Conservation (phyloP, 2,113 vertebrate species). For the Anthoscopus minutus region DNA sequence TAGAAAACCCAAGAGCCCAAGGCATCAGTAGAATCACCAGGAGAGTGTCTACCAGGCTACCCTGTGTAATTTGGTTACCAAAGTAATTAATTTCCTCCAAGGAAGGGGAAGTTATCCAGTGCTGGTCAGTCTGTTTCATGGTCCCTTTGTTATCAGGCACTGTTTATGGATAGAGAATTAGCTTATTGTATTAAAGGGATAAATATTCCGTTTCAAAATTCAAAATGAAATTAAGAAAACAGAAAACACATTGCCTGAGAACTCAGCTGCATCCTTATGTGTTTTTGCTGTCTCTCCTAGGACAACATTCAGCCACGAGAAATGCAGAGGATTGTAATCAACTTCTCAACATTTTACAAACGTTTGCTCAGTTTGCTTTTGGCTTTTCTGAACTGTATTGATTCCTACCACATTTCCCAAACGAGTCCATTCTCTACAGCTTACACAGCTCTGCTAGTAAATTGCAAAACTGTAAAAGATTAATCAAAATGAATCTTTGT, state of each 20-base stretch:
- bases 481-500: background rate
- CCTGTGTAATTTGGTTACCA: background rate
- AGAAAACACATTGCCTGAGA: background rate
- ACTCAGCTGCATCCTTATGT: background rate
- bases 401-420: accelerated
- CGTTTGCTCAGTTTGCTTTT: background rate
- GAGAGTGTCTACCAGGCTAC: background rate
- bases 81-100: background rate
- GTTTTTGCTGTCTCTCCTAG: background rate
- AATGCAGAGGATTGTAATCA: background rate
- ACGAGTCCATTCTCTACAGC: background rate
- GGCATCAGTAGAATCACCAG: background rate
- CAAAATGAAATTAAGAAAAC: background rate
- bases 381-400: background rate
- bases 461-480: background rate
- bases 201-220: background rate
- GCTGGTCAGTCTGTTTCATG: background rate
- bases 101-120: background rate
- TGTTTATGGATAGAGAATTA: background rate
- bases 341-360: background rate
- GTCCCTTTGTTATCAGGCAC: background rate
- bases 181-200: background rate
- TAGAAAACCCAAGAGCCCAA: too few species aligned
- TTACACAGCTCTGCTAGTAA: background rate
- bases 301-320: background rate